These are phyloP conservation scores for Uropetala carovei DNA, from an alignment of 2,888 invertebrate species.

Conservation along the genomic window DNA sequence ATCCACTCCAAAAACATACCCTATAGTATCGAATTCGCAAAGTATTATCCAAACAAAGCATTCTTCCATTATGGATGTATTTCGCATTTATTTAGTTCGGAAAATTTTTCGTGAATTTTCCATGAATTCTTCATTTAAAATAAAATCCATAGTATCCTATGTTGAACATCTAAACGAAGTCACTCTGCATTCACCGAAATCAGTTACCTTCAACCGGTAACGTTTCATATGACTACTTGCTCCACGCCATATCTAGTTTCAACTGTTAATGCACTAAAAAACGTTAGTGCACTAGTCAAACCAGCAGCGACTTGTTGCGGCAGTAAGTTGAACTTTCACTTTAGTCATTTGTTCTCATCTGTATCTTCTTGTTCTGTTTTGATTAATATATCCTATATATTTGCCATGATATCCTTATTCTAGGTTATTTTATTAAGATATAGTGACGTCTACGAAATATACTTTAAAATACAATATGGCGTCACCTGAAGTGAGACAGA, in stretches of 20 bases:
- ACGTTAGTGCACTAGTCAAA: conserved; percentile 5
- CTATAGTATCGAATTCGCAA: conserved; percentile 33
- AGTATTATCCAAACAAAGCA: conserved; percentile 52
- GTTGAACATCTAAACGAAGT: background rate
- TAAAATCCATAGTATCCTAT: too few species aligned
- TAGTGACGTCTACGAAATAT: background rate
- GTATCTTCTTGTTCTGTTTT: conserved; percentile 46
- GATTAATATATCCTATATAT: conserved; percentile 27
- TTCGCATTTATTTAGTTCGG: background rate
- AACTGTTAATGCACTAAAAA: background rate
- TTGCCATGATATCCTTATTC: conserved; percentile 48
- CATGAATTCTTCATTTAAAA: too few species aligned
- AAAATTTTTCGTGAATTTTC: background rate
- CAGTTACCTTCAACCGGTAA: too few species aligned
- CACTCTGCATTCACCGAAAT: background rate
- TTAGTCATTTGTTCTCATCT: conserved; percentile 57
- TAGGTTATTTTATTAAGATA: background rate
- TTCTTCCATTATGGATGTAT: conserved; percentile 42
- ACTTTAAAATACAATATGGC: conserved; percentile 31
- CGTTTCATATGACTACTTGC: too few species aligned
- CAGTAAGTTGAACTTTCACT: background rate
- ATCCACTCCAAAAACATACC: background rate
- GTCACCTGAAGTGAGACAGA: conserved; percentile 51
- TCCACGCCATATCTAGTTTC: background rate
- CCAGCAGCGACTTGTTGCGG: conserved; percentile 36